These are phyloP conservation scores for Copidosoma aretas DNA, from an alignment of 2,888 invertebrate species.

Conservation along the genomic window DNA sequence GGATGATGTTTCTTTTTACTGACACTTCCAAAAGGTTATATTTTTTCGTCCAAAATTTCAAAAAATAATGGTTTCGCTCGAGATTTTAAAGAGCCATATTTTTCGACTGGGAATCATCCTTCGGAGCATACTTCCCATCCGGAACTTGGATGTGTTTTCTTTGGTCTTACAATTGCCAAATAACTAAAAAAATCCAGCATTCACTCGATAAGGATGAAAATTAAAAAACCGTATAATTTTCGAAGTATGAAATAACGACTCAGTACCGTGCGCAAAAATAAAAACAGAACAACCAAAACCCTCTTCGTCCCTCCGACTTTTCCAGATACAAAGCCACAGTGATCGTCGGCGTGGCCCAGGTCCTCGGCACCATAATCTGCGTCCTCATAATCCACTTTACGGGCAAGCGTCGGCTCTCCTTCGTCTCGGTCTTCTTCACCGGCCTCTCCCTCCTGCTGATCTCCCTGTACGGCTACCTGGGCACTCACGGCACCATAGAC, in stretches of 20 bases:
- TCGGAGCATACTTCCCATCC: too few relatives aligned
- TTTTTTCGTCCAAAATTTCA: too few relatives aligned
- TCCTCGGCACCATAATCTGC: slow-evolving; percentile 72
- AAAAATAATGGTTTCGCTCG: too few relatives aligned
- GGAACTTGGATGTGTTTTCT: too few relatives aligned
- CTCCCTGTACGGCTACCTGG: slow-evolving; percentile 66
- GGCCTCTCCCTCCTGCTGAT: slow-evolving; percentile 71
- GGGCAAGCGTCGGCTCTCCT: slow-evolving; percentile 75
- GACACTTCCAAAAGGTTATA: too few relatives aligned
- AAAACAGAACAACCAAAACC: not conserved
- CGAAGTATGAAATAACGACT: not conserved
- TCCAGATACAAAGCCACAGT: slow-evolving; percentile 73
- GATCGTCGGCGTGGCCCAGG: slow-evolving; percentile 73
- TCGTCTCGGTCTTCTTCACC: slow-evolving; percentile 73
- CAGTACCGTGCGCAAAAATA: not conserved
- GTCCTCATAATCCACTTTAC: slow-evolving; percentile 74
- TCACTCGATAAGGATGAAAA: too few relatives aligned
- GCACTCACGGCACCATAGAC: slow-evolving; percentile 41
- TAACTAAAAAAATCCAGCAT: too few relatives aligned
- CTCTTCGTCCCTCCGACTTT: not conserved
- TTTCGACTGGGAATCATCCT: too few relatives aligned
- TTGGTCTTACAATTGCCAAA: too few relatives aligned
- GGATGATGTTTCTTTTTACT: too few relatives aligned
- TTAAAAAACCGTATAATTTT: too few relatives aligned
- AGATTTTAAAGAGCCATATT: too few relatives aligned